Evolutionary conservation across 2,888 invertebrate species (phyloP), one percentile per base, ranked within the genome.

Genomic region (Mythimna vitellina): DNA sequence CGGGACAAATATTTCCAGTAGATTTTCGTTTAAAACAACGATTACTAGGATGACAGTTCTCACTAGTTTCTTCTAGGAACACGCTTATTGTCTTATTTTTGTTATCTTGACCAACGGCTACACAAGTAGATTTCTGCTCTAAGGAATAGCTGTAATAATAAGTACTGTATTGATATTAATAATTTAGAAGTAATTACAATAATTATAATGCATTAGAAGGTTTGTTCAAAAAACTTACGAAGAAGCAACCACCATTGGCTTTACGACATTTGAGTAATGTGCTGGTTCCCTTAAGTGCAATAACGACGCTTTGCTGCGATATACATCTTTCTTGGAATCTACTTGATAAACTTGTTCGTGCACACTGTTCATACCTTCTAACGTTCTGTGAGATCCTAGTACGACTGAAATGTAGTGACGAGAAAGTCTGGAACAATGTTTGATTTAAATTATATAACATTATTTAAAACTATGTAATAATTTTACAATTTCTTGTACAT

Each of bases 321-420:
- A 95, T 20, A 98, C 91, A 4, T 91, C 90, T 81, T 96, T 96
- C 8, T 97, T 96, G 46, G 96, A 96, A 79, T 97, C 96, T 6
- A 98, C 96, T 70, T 95, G 93, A 46, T 96, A 94, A n/a, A 97
- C 96, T 94, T 98, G 97, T 89, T 98, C 98, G 88, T 97, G 96
- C 7, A 97, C 97, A 56, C 98, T 97, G 75, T 95, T 94, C 8
- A 97, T 94, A 63, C 96, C 92, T 53, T 96, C 92, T 76, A 97
- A 93, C 0, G 96, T 96, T 87, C 97, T 96, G 22, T 97, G 96
- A 29, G 97, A 97, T n/a, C 98, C 98, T 58, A 98, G 90, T 14
- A 98, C 89, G 8, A 97, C 97, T 3, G 96, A 94, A 10, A 97
- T 94, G 81, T 97, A 97, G 86, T 97, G 96, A n/a, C 90, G 89